Percentiles rank a stretch among this genome's conserved stretches.
These are phyloP conservation scores for Itoplectis maculator DNA, from an alignment of 2,888 invertebrate species.

Conservation along the genomic window DNA sequence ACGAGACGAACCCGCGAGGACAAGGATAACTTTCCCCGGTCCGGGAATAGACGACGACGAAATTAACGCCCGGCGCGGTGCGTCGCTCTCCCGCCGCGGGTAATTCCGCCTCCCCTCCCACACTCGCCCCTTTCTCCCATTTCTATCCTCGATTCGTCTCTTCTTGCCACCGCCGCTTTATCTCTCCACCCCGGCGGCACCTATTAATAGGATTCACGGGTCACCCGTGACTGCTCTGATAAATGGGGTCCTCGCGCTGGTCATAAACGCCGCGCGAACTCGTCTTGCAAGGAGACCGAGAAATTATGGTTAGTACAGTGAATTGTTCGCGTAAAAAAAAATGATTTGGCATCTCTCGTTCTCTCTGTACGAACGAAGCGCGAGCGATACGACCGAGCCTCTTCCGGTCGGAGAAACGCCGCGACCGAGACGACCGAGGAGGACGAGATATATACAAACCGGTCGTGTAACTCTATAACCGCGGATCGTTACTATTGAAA, in stretches of 20 bases:
- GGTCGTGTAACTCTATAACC: constrained; percentile 60
- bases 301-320: not conserved
- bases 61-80: constrained; percentile 77
- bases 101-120: constrained; percentile 35
- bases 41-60: constrained; percentile 74
- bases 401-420: constrained; percentile 59
- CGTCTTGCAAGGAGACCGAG: not conserved
- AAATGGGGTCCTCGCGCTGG: constrained; percentile 23
- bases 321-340: constrained; percentile 9
- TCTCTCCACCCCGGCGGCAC: constrained; percentile 56
- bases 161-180: constrained; percentile 76
- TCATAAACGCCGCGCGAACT: constrained; percentile 16
- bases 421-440: constrained; percentile 57
- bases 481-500: constrained; percentile 52
- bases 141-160: constrained; percentile 73
- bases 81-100: constrained; percentile 67
- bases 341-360: constrained; percentile 26
- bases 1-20: constrained; percentile 32
- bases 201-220: constrained; percentile 69
- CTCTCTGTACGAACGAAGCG: constrained; percentile 37
- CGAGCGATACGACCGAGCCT: constrained; percentile 49
- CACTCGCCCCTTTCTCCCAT: constrained; percentile 53
- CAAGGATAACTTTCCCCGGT: constrained; percentile 66
- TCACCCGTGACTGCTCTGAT: constrained; percentile 45
- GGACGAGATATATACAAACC: constrained; percentile 55